Evolutionary conservation across 2,888 invertebrate genomes (phyloP).

Genomic region (Nezara viridula): DNA sequence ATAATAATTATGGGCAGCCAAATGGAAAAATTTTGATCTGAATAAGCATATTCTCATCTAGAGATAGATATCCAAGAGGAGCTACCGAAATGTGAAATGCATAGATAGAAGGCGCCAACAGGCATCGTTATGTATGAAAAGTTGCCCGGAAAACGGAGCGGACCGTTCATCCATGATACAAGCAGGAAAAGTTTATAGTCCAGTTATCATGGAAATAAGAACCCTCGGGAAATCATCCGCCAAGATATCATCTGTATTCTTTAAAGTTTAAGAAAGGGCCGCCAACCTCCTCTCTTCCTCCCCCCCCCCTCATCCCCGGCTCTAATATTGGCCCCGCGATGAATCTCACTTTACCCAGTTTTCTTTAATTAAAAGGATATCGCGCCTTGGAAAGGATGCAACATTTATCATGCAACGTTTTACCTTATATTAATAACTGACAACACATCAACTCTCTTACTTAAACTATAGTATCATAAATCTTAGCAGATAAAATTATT

Average conservation of each 20-base stretch:
- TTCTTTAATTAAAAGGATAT: conserved; percentile 34
- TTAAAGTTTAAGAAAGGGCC: conserved; percentile 53
- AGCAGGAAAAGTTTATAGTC: conserved; percentile 56
- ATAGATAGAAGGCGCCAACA: conserved; percentile 16
- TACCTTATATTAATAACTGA: conserved; percentile 1
- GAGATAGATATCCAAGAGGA: background rate
- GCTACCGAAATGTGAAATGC: conserved; percentile 15
- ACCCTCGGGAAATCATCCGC: conserved; percentile 55
- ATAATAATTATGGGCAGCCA: background rate
- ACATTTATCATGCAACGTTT: conserved; percentile 5
- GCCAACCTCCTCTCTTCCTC: background rate
- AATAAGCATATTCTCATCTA: background rate
- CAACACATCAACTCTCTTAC: background rate
- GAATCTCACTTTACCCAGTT: conserved; percentile 31
- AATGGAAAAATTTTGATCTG: background rate
- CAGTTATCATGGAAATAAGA: conserved; percentile 56
- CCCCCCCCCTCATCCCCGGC: background rate
- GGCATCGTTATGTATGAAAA: conserved; percentile 36
- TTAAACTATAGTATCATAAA: background rate
- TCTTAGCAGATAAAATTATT: background rate
- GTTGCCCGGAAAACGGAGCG: conserved; percentile 34
- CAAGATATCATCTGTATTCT: conserved; percentile 58
- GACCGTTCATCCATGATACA: conserved; percentile 55
- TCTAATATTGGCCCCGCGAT: conserved; percentile 3
- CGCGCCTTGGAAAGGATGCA: background rate